Evolutionary conservation across 1,140 invertebrate species (phyloP).

Genomic region (Orius insidiosus): DNA sequence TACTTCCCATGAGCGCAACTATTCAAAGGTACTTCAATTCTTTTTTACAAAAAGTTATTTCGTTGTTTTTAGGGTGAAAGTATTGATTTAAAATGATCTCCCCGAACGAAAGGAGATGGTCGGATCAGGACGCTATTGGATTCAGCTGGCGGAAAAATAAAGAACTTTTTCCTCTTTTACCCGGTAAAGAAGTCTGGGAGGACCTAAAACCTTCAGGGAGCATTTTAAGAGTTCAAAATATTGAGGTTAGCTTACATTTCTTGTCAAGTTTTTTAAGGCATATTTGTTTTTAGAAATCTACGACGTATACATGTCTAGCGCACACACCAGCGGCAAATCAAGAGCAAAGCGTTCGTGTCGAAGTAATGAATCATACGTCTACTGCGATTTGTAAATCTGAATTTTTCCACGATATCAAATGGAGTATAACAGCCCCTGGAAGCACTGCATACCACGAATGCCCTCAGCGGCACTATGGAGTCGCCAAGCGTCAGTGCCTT

Average conservation of each 20-base stretch:
- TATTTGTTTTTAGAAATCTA: constrained; percentile 33
- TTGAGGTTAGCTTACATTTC: constrained; percentile 17
- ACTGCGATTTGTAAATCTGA: constrained; percentile 33
- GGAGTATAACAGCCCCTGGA: constrained; percentile 6
- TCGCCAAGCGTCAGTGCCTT: constrained; percentile 16
- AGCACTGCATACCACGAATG: constrained; percentile 1
- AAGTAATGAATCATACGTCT: constrained; percentile 37
- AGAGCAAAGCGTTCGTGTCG: constrained; percentile 33
- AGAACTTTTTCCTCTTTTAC: constrained; percentile 45
- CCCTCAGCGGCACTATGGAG: constrained; percentile 14
- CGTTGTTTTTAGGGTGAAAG: constrained; percentile 35
- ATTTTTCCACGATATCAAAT: background rate
- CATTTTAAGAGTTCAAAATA: constrained; percentile 16
- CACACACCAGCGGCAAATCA: constrained; percentile 18
- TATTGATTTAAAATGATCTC: constrained; percentile 45
- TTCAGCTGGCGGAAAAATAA: constrained; percentile 65
- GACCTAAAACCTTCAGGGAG: constrained; percentile 27
- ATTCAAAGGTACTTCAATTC: constrained; percentile 43
- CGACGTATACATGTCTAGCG: constrained; percentile 38
- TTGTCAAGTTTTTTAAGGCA: no score
- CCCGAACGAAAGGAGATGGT: constrained; percentile 32
- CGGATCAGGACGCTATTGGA: constrained; percentile 38
- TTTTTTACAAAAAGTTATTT: background rate
- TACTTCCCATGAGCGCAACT: constrained; percentile 54
- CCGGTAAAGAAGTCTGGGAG: constrained; percentile 56